Conservation (phyloP, 2,888 invertebrate species). For the Sphinx pinastri region DNA sequence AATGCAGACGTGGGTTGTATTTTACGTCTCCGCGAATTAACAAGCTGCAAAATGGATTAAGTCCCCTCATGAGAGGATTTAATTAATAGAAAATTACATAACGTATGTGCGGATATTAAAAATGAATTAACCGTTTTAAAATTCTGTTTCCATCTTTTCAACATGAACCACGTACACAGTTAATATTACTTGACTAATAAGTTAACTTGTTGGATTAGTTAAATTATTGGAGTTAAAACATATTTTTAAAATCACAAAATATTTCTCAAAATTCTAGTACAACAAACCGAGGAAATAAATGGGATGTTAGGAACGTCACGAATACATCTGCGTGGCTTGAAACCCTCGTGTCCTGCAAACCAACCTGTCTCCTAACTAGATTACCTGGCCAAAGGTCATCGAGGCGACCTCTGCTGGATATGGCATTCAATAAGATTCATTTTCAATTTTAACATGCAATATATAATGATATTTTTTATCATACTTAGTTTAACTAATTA, state of each 20-base stretch:
- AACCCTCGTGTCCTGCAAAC: conserved; percentile 63
- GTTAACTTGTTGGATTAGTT: too few species aligned
- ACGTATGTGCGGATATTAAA: conserved; percentile 47
- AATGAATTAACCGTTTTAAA: conserved; percentile 31
- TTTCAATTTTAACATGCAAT: too few species aligned
- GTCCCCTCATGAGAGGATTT: conserved; percentile 54
- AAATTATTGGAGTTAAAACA: too few species aligned
- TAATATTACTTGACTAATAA: not conserved
- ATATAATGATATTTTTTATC: too few species aligned
- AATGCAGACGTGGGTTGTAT: conserved; percentile 59
- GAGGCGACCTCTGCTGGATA: conserved; percentile 42
- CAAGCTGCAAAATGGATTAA: conserved; percentile 60
- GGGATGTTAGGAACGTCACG: conserved; percentile 54
- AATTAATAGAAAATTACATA: conserved; percentile 62
- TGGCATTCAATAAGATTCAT: conserved; percentile 27
- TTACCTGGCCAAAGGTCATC: conserved; percentile 50
- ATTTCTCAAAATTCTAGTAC: conserved; percentile 33
- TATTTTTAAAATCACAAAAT: conserved; percentile 19
- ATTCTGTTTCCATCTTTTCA: conserved; percentile 21
- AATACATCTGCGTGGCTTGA: conserved; percentile 49
- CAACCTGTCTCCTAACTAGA: conserved; percentile 62
- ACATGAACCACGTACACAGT: not conserved
- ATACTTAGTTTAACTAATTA: too few species aligned
- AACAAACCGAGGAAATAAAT: conserved; percentile 42
- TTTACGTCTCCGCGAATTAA: conserved; percentile 57